These are phyloP conservation scores for Frankliniella intonsa DNA, from an alignment of 2,888 invertebrate species.

Conservation along the genomic window DNA sequence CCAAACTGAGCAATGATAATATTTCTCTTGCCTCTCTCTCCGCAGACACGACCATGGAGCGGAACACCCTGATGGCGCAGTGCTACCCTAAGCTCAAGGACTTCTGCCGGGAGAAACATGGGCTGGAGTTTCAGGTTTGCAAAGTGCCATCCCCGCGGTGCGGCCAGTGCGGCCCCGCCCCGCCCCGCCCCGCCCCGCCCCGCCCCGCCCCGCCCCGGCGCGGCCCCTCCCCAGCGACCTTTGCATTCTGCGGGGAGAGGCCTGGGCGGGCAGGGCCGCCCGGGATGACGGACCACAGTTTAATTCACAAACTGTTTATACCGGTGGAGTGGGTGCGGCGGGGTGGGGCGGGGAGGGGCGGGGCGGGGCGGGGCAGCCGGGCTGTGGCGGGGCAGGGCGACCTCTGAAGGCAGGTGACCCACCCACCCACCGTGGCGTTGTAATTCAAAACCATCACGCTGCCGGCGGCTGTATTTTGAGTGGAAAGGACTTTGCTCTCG, in stretches of 20 bases:
- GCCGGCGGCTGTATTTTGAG: not conserved
- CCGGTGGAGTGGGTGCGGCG: too few relatives aligned
- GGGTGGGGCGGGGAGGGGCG: too few relatives aligned
- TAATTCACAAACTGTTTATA: too few relatives aligned
- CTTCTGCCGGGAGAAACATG: slow-evolving; percentile 94
- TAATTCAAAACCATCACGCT: not conserved
- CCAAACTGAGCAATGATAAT: not conserved
- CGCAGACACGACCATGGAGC: slow-evolving; percentile 91
- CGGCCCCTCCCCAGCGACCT: not conserved
- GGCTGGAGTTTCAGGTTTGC: slow-evolving; percentile 91
- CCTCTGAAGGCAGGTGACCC: too few relatives aligned
- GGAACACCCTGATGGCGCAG: slow-evolving; percentile 96
- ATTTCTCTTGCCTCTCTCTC: not conserved
- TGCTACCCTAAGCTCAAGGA: slow-evolving; percentile 96
- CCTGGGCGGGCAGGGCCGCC: too few relatives aligned
- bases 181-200: not conserved
- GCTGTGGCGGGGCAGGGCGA: not conserved
- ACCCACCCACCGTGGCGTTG: not conserved
- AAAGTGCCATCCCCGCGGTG: too few relatives aligned
- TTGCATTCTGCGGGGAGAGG: not conserved
- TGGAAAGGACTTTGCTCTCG: not conserved
- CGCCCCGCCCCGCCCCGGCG: not conserved
- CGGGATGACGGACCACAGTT: too few relatives aligned
- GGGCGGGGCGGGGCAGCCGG: not conserved
- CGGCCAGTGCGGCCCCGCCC: too few relatives aligned